Evolutionary conservation across 2,797 vertebrate species (phyloP).

Genomic region (Selene dorsalis): DNA sequence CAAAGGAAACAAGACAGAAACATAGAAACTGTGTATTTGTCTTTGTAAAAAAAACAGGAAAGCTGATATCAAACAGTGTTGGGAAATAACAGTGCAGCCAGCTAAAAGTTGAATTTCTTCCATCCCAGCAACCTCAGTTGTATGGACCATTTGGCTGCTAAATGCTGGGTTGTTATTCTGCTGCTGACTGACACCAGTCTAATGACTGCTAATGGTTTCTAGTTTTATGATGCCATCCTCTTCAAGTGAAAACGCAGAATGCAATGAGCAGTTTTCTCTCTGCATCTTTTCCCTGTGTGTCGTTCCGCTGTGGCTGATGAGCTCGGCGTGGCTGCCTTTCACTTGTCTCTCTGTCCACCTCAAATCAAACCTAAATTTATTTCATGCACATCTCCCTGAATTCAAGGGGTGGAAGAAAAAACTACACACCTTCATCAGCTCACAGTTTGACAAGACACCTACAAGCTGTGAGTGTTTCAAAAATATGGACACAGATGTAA

Average conservation of each 20-base stretch:
- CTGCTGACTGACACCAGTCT: slow-evolving; percentile 75
- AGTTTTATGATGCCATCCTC: slow-evolving; percentile 65
- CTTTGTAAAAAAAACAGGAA: slow-evolving; percentile 9
- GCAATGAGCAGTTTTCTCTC: slow-evolving; percentile 36
- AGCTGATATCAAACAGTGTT: slow-evolving; percentile 47
- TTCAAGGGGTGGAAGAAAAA: background rate
- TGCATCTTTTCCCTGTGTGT: slow-evolving; percentile 7
- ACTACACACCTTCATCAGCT: background rate
- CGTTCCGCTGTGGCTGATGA: slow-evolving; percentile 8
- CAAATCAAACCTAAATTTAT: background rate
- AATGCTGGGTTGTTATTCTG: slow-evolving; percentile 67
- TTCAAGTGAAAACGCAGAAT: slow-evolving; percentile 62
- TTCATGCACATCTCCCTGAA: background rate
- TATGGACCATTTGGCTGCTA: slow-evolving; percentile 62
- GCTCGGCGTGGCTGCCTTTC: background rate
- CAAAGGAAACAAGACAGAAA: background rate
- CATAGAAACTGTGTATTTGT: slow-evolving; percentile 3
- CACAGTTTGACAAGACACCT: background rate
- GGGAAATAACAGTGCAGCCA: slow-evolving; percentile 21
- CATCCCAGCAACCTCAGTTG: slow-evolving; percentile 36
- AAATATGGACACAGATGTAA: slow-evolving; percentile 23
- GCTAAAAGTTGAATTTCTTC: slow-evolving; percentile 61
- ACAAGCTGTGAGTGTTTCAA: slow-evolving; percentile 8
- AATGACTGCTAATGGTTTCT: slow-evolving; percentile 78
- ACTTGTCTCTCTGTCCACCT: background rate